Conservation (phyloP, 2,113 vertebrate species). For the Mormyrus lacerda region DNA sequence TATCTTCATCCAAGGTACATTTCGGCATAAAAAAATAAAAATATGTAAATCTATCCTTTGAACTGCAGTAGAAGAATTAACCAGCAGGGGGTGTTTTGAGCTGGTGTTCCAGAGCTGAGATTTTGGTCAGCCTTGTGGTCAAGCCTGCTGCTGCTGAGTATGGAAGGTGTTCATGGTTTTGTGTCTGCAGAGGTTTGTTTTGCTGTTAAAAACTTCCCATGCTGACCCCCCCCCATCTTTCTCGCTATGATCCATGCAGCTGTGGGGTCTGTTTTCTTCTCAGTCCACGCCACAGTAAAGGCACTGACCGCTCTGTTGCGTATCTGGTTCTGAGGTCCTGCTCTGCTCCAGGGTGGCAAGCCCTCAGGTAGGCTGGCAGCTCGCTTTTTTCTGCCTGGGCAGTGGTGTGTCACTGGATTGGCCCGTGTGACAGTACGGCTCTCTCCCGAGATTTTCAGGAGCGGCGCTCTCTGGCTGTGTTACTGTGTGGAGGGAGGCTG, state of each 20-base stretch:
- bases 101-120: background rate
- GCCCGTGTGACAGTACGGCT: background rate
- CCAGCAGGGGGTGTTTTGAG: background rate
- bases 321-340: background rate
- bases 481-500: background rate
- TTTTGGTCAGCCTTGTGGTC: background rate
- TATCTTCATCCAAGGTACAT: background rate
- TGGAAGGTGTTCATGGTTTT: background rate
- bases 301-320: background rate
- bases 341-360: background rate
- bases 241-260: background rate
- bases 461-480: background rate
- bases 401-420: background rate
- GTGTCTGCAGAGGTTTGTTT: conserved; percentile 44
- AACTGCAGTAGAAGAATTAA: background rate
- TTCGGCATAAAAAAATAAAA: background rate
- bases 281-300: background rate
- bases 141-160: background rate
- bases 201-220: background rate
- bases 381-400: background rate
- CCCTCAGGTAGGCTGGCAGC: background rate
- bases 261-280: background rate
- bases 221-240: background rate
- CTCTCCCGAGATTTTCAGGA: background rate
- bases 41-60: background rate